Evolutionary conservation across 2,797 vertebrate species (phyloP), one percentile per base, ranked within the genome.

Genomic region (Phataginus tricuspis): DNA sequence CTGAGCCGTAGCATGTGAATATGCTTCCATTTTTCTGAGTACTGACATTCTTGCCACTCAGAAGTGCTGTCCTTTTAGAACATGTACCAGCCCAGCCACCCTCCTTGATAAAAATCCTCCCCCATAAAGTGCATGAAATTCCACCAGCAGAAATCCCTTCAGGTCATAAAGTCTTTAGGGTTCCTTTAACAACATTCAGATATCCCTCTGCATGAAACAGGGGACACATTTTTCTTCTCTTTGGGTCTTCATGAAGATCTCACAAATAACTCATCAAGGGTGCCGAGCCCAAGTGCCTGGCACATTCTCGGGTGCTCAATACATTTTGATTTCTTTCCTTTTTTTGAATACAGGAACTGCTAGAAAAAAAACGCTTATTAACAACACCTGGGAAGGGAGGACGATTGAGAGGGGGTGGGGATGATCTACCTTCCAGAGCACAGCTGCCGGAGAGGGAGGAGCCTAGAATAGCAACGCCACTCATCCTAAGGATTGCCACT

Each of bases 211-310:
- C 79, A 79, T 84, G 69, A 95, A 86, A 93, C 68, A 78, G 4
- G 39, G 71, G 66, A 82, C 31, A 8, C 53, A 39, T 78, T 95
- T 96, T 94, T 96, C 79, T 90, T 90, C 71, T 77, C 27, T 91
- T 86, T 59, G 7, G 31, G 21, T 61, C 90, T 97, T 95, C 90
- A 55, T 77, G 45, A 95, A 77, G 68, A 92, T 69, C 37, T 64
- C 88, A 88, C 85, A 96, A 98, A 96, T 95, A 95, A 89, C 90
- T 97, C 96, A 96, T 96, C 90, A 93, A 87, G 95, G 90, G 34
- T 90, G 49, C 90, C 95, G 86, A 94, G 66, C 85, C 57, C 27
- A 92, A 97, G 95, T 86, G 85, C 90, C 92, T 97, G 57, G 77
- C 63, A 95, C 78, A 96, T 98, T 97, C 84, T 95, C 27, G 45